Percentiles rank a stretch among this genome's conserved stretches.
Evolutionary conservation across 2,113 vertebrate species (phyloP).

Genomic region (Indri indri): DNA sequence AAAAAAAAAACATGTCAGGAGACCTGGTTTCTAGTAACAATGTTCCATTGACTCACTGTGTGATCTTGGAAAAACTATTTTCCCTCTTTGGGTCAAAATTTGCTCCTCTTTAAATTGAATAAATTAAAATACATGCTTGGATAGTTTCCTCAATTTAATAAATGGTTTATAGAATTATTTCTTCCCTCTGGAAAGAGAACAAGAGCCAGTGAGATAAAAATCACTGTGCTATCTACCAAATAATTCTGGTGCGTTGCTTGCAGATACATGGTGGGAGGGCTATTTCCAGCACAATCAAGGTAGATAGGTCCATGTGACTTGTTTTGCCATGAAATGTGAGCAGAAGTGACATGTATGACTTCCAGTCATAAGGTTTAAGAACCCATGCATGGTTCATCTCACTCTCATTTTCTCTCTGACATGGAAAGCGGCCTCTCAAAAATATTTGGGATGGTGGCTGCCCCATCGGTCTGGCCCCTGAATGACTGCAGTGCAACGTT

Average conservation of each 20-base stretch:
- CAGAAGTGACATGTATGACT: background rate
- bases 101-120: background rate
- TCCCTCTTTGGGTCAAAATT: background rate
- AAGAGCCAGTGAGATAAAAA: background rate
- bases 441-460: background rate
- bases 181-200: background rate
- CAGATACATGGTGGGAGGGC: background rate
- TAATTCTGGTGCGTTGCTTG: background rate
- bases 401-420: background rate
- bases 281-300: background rate
- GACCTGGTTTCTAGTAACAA: background rate
- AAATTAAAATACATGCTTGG: background rate
- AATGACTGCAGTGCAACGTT: accelerated
- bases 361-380: background rate
- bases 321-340: background rate
- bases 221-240: background rate
- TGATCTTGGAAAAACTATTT: background rate
- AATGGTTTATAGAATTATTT: background rate
- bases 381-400: background rate
- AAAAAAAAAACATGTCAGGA: background rate
- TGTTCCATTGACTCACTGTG: background rate
- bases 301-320: background rate
- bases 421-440: background rate
- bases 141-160: background rate
- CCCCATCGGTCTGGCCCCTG: background rate